These are phyloP conservation scores for Trichoplusia ni DNA, from an alignment of 1,140 invertebrate genomes.

Conservation along the genomic window DNA sequence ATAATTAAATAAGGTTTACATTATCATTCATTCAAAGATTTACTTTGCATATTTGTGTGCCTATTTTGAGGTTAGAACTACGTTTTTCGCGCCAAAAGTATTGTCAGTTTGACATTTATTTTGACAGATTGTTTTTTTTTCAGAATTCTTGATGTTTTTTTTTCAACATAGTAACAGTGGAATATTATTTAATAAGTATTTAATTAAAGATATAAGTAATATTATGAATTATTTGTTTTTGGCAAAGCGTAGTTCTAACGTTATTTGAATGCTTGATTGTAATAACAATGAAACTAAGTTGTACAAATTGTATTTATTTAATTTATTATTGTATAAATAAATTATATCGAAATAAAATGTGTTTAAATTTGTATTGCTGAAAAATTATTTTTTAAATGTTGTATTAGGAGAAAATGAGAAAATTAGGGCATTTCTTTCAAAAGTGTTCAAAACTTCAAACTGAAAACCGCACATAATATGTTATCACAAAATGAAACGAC, in stretches of 20 bases:
- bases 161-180: background rate
- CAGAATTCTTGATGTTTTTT: no score
- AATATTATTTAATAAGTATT: background rate
- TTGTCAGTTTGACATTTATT: no score
- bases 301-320: conserved; percentile 54
- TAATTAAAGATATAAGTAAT: background rate
- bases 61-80: background rate
- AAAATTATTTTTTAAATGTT: background rate
- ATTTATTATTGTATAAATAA: conserved; percentile 38
- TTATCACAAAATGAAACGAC: background rate
- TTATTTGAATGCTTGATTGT: conserved; percentile 31
- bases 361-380: background rate
- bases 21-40: no score
- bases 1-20: no score
- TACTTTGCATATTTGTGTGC: no score
- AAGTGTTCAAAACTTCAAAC: no score
- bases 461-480: no score
- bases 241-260: background rate
- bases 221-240: no score
- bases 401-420: no score
- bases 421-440: no score
- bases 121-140: no score
- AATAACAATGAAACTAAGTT: conserved; percentile 31
- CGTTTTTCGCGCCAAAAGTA: no score
- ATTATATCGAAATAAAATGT: conserved; percentile 22